Percentiles rank a stretch among this genome's conserved stretches.
phyloP scores from a whole-genome alignment of 2,113 vertebrate genomes.

The Rhagologus leucostigma region DNA sequence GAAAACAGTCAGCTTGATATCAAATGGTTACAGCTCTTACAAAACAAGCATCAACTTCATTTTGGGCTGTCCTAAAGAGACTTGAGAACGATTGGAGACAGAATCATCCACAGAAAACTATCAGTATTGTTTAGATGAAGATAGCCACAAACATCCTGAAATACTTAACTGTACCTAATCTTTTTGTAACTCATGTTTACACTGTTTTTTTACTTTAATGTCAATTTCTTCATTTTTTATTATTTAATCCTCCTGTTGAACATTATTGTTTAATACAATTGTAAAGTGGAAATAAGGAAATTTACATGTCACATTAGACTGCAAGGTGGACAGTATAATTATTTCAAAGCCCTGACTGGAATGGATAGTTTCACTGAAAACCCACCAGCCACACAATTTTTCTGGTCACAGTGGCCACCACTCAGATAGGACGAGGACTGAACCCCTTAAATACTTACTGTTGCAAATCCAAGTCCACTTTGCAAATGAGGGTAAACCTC shows the following conservation, averaged over 20 bases:
- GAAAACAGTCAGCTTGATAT: neutral
- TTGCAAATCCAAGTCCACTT: neutral
- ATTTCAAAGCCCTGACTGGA: neutral
- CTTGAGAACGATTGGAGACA: neutral
- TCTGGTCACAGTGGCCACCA: neutral
- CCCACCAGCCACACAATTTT: neutral
- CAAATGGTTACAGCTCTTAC: neutral
- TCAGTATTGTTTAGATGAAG: conserved; percentile 40
- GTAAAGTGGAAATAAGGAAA: neutral
- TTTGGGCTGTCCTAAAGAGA: neutral
- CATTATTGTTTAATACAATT: neutral
- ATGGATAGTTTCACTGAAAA: neutral
- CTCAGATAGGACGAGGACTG: neutral
- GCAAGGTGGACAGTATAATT: neutral
- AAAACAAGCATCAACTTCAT: neutral
- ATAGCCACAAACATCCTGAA: conserved; percentile 51
- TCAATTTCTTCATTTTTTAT: neutral
- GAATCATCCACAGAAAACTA: neutral
- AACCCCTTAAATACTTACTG: neutral
- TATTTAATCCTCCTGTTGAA: neutral
- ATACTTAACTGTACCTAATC: conserved; percentile 37
- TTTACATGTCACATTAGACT: neutral
- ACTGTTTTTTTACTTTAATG: neutral
- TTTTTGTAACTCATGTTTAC: conserved; percentile 52
- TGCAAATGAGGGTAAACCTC: neutral